phyloP scores from a whole-genome alignment of 2,797 vertebrate species.

The Caiman crocodilus region DNA sequence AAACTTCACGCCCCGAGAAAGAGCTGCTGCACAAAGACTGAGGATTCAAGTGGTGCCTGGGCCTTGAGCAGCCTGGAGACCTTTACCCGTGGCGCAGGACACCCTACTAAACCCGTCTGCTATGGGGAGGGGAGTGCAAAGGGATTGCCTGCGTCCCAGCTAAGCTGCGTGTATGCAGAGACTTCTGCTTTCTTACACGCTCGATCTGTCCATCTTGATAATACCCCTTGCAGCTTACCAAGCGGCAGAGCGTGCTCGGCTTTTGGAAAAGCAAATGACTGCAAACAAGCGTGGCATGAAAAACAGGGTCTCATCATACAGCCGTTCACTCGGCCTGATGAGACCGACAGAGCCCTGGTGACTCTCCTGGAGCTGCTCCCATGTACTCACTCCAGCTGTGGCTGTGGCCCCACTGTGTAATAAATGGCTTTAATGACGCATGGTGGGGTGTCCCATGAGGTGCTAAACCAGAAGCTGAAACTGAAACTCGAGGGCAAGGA shows the following conservation, averaged over 20 bases:
- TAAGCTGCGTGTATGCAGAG: fast-evolving
- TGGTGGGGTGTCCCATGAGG: background rate
- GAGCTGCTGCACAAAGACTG: too few relatives aligned
- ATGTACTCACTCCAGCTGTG: background rate
- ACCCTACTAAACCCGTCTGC: background rate
- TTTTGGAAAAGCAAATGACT: background rate
- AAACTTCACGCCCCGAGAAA: background rate
- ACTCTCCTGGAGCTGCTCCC: background rate
- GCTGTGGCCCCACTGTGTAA: background rate
- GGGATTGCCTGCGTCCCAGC: background rate
- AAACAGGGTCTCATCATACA: background rate
- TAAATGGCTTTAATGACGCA: background rate
- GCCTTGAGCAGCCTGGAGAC: too few relatives aligned
- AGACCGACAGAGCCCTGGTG: background rate
- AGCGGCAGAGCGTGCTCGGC: background rate
- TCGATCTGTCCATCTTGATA: fast-evolving
- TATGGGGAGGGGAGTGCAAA: fast-evolving
- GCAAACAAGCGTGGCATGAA: background rate
- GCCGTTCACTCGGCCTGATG: background rate
- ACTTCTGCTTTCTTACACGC: background rate
- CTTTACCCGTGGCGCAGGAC: background rate
- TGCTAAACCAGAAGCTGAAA: background rate
- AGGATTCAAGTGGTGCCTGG: background rate
- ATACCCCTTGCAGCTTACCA: background rate
- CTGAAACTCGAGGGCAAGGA: background rate